Evolutionary conservation across 2,888 invertebrate genomes (phyloP), one percentile per base, ranked within the genome.

Genomic region (Eilema griseolum): DNA sequence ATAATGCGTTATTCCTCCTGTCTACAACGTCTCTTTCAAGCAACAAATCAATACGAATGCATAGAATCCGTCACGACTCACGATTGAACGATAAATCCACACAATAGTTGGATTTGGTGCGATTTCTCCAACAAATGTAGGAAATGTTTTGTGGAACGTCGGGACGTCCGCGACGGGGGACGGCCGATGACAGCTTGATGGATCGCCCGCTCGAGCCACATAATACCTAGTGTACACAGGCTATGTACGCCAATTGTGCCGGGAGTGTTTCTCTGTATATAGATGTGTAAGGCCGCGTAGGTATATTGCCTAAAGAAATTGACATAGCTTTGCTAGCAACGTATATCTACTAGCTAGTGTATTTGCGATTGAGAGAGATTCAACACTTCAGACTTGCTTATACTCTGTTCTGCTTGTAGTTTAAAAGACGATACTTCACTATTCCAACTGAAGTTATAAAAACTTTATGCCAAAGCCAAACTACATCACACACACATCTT

Each of bases 181-280:
- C 83, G 82, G 60, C n/a, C 83, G 90, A 69, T 84, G 90, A 91
- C 91, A 90, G 85, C 75, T 79, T 92, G 91, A 92, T 91, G 86
- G 91, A 92, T 92, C 86, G 41, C 3, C 4, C 41, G n/a, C 2
- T n/a, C 52, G 71, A 26, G 33, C 71, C 52, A 26, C 64, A 63
- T 67, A 66, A 70, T 66, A 67, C 64, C 67, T 60, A 62, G 59
- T 31, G 41, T 63, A 70, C 61, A 70, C 63, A 67, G 60, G 31
- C 66, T 59, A 66, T 68, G 68, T 65, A 61, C 61, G 33, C 20
- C 41, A 67, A 66, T 63, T 63, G 46, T 56, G 59, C 24, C 16
- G 37, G 12, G 56, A 66, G 41, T 28, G 14, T 61, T 67, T 46
- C 46, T 59, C 24, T 70, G 28, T 70, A 57, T 57, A 28, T 69